Conservation (phyloP, 2,797 vertebrate genomes). For the Podarcis lilfordi region DNA sequence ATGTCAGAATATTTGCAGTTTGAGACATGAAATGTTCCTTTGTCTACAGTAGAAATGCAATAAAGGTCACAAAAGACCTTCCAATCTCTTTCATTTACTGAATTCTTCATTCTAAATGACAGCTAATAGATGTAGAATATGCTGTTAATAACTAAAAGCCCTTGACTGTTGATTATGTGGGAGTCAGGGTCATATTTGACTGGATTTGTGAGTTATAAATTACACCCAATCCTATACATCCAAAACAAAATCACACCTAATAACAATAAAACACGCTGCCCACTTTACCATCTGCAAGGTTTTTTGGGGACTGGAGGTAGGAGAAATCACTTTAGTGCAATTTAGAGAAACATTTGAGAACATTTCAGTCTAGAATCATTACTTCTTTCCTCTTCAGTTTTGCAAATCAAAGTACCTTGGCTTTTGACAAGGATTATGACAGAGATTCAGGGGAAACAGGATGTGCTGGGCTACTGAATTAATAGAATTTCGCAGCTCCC, state of each 20-base stretch:
- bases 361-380: background rate
- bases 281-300: background rate
- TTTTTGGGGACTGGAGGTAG: conserved; percentile 35
- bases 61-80: conserved; percentile 41
- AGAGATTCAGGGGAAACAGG: background rate
- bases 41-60: conserved; percentile 10
- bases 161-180: background rate
- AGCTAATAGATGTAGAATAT: conserved; percentile 18
- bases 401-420: conserved; percentile 2
- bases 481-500: background rate
- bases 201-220: conserved; percentile 18
- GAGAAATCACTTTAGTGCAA: conserved; percentile 8
- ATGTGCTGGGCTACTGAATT: background rate
- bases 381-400: background rate
- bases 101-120: conserved; percentile 37
- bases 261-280: conserved; percentile 10
- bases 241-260: conserved; percentile 31
- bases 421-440: background rate
- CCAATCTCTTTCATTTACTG: conserved; percentile 9
- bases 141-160: conserved; percentile 47
- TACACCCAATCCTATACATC: conserved; percentile 21
- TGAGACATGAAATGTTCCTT: conserved; percentile 44
- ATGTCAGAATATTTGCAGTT: conserved; percentile 50
- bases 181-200: background rate
- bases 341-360: conserved; percentile 6